phyloP scores from a whole-genome alignment of 1,140 invertebrate species.

The Sycophila sp. region DNA sequence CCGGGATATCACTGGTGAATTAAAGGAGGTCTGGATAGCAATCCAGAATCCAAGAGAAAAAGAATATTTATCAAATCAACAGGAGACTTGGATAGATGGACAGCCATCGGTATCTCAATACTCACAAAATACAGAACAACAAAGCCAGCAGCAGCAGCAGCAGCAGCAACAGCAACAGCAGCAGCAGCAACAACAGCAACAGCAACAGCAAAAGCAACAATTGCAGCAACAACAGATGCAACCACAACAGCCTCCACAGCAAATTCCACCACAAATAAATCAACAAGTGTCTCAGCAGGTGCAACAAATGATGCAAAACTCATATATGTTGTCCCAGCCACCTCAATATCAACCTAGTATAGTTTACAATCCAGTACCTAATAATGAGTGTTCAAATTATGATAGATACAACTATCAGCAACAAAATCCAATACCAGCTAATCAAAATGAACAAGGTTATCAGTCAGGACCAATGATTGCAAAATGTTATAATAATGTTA shows the following conservation, averaged over 20 bases:
- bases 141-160: slow-evolving; percentile 37
- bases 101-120: slow-evolving; percentile 52
- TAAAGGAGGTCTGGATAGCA: slow-evolving; percentile 78
- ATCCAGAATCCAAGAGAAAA: slow-evolving; percentile 73
- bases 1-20: slow-evolving; percentile 75
- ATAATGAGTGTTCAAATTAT: slow-evolving; percentile 14
- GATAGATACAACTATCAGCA: slow-evolving; percentile 29
- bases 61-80: slow-evolving; percentile 56
- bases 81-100: slow-evolving; percentile 56
- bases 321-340: slow-evolving; percentile 27
- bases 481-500: slow-evolving; percentile 38
- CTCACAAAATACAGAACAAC: slow-evolving; percentile 48
- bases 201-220: slow-evolving; percentile 22
- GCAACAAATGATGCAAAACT: slow-evolving; percentile 32
- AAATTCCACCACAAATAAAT: slow-evolving; percentile 41
- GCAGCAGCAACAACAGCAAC: slow-evolving; percentile 19
- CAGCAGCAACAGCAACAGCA: slow-evolving; percentile 9
- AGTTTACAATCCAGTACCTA: slow-evolving; percentile 9
- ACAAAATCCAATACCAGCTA: slow-evolving; percentile 19
- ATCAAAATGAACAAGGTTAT: slow-evolving; percentile 50
- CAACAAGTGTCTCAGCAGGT: slow-evolving; percentile 42
- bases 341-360: slow-evolving; percentile 32
- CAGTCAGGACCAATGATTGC: slow-evolving; percentile 38
- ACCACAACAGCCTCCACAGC: slow-evolving; percentile 5
- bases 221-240: neutral